Conservation (phyloP, 2,113 vertebrate species). For the Prunella fulvescens region DNA sequence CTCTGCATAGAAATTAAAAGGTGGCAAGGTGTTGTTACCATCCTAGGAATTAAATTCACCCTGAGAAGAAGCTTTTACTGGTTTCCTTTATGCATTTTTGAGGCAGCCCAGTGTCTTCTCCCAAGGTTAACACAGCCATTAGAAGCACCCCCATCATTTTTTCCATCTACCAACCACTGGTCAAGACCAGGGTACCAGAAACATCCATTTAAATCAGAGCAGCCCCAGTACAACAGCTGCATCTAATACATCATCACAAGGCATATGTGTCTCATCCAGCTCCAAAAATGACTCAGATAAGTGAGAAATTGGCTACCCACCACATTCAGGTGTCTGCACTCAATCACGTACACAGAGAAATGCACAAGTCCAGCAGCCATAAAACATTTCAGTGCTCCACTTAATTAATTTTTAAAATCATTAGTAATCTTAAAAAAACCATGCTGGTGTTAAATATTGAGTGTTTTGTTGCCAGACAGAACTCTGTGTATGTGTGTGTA, state of each 20-base stretch:
- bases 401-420: neutral
- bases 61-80: neutral
- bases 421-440: neutral
- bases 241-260: neutral
- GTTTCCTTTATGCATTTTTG: neutral
- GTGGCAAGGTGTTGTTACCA: neutral
- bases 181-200: neutral
- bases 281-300: neutral
- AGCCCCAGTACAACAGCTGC: neutral
- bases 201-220: neutral
- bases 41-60: neutral
- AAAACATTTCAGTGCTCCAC: neutral
- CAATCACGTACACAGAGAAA: neutral
- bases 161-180: neutral
- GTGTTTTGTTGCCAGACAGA: neutral
- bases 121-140: slow-evolving; percentile 18
- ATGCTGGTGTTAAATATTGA: neutral
- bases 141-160: neutral
- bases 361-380: neutral
- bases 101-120: neutral
- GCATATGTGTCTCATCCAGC: neutral
- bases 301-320: neutral
- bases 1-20: slow-evolving; percentile 12
- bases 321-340: neutral
- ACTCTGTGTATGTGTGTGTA: neutral